Base-by-base conservation (phyloP, 2,113 vertebrate genomes). In the Sprattus sprattus region DNA sequence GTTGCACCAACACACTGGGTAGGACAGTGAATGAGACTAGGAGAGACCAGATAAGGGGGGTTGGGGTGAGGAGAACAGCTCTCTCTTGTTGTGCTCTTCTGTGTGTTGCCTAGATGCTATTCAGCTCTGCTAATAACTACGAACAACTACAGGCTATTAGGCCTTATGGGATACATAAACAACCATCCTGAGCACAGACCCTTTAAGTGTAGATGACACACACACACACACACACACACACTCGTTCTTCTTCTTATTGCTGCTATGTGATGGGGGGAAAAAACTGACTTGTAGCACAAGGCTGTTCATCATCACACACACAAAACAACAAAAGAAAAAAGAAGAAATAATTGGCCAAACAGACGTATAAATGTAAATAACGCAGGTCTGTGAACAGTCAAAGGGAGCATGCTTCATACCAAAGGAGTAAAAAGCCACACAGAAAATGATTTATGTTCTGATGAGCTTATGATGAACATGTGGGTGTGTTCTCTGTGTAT, bases 91-190 rank as follows among this genome's bases (percentile, higher is more conserved):
- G 85, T 64, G 3, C 18, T 60, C 10, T 32, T 39, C 71, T 13
- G 13, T 13, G 71, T 78, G 71, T 5, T 3, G 28, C 64, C 25
- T 7, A 78, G 28, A 78, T 39, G 32, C 9, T 5, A 78, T 78
- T 78, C 71, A 78, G 71, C 71, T 78, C 71, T 15, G 2, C 71
- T 78, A 78, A 39, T 78, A 78, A 78, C 32, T 5, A 13, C 25
- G 2, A 75, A 81, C 25, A 46, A 83, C 47, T 22, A 54, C 67
- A 32, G 83, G 45, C 47, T 71, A 88, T 82, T 60, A 49, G 50
- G 83, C 39, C 71, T 50, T 60, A 86, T 83, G 64, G n/a, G 13
- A 13, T 83, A 81, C 25, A 84, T 52, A 86, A 83, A 85, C 71
- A 83, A 50, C 52, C 64, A 83, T 49, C 45, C 46, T 20, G 25